Percentiles rank a stretch among this genome's conserved stretches.
Evolutionary conservation across 2,797 vertebrate genomes (phyloP).

Genomic region (Poeciliopsis gracilis): DNA sequence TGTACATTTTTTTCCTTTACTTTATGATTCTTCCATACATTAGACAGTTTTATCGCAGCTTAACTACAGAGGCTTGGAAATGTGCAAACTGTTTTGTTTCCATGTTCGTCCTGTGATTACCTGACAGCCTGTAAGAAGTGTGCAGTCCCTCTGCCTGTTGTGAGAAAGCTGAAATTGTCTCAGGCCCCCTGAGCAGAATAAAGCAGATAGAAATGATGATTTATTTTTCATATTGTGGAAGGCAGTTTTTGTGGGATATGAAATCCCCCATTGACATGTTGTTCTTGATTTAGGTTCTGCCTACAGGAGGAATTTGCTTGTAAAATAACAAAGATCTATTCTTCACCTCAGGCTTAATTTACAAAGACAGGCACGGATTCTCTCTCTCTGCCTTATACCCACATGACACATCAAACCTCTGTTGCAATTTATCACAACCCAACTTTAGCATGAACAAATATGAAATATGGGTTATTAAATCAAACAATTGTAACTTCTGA

Average conservation of each 20-base stretch:
- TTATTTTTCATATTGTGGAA: neutral
- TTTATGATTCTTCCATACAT: neutral
- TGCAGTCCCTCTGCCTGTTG: neutral
- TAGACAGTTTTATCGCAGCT: neutral
- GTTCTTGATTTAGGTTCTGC: neutral
- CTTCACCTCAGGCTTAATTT: conserved; percentile 1
- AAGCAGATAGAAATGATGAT: neutral
- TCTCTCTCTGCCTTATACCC: neutral
- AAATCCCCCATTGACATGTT: conserved; percentile 1
- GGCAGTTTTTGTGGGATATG: neutral
- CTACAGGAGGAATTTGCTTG: conserved; percentile 3
- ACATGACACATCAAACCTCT: neutral
- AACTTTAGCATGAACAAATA: neutral
- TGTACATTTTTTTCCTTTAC: neutral
- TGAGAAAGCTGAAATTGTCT: neutral
- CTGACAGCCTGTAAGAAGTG: neutral
- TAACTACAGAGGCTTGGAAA: neutral
- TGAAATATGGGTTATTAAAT: conserved; percentile 4
- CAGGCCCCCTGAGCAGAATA: neutral
- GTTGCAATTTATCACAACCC: neutral
- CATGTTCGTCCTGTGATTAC: neutral
- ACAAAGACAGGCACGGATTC: neutral
- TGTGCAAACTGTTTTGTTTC: neutral
- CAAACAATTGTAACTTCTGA: neutral
- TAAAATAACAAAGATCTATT: conserved; percentile 1